Conservation (phyloP, 2,797 vertebrate species). For the Oreonectes daqikongensis region DNA sequence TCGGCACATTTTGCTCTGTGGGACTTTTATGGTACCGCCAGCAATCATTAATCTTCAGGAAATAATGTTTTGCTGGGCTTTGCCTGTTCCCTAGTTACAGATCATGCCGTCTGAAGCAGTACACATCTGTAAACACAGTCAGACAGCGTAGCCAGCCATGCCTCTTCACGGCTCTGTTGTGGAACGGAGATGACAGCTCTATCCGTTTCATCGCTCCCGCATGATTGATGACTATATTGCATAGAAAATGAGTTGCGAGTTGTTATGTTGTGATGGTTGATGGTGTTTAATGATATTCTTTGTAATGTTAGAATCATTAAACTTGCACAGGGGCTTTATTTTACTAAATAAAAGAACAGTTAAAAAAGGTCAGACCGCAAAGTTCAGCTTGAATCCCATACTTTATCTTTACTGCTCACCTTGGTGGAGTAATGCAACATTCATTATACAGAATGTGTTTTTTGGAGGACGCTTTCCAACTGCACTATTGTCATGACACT, state of each 20-base stretch:
- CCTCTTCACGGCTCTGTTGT: constrained; percentile 33
- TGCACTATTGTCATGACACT: constrained; percentile 9
- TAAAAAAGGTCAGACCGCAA: too few species aligned
- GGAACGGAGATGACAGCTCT: constrained; percentile 33
- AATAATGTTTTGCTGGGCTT: constrained; percentile 48
- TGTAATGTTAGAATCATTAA: constrained; percentile 31
- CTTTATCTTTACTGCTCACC: constrained; percentile 22
- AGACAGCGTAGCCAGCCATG: constrained; percentile 35
- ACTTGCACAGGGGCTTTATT: constrained; percentile 9
- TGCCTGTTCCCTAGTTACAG: constrained; percentile 53
- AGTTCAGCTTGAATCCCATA: constrained; percentile 32
- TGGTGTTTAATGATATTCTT: constrained; percentile 7
- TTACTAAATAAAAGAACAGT: too few species aligned
- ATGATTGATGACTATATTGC: constrained; percentile 38
- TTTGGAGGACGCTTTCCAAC: constrained; percentile 6
- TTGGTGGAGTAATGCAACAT: constrained; percentile 35
- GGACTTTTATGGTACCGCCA: constrained; percentile 58
- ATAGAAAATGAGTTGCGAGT: constrained; percentile 30
- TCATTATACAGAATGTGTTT: too few species aligned
- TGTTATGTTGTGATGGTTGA: constrained; percentile 29
- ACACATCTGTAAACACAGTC: constrained; percentile 53
- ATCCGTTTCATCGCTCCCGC: constrained; percentile 35
- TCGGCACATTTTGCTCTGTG: constrained; percentile 44
- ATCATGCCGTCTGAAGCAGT: constrained; percentile 24
- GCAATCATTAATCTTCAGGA: constrained; percentile 65